phyloP scores from a whole-genome alignment of 2,888 invertebrate species.

The Drosophila anomalata region DNA sequence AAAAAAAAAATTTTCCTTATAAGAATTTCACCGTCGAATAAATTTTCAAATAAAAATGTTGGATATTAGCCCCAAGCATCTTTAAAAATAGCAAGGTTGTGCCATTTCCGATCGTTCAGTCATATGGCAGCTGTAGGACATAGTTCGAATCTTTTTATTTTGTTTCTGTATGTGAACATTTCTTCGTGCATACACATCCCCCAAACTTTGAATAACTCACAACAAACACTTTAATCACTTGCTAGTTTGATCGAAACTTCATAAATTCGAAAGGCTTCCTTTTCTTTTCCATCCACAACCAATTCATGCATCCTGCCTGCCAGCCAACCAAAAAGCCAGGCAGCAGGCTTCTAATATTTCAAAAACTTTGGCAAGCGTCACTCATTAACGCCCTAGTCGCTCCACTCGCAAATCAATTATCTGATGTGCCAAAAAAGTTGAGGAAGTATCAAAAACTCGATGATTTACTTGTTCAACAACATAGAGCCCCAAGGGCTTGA shows the following conservation, averaged over 20 bases:
- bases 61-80: too few relatives aligned
- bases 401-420: conserved; percentile 71
- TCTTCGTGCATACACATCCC: background rate
- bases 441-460: conserved; percentile 37
- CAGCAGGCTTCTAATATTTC: conserved; percentile 4
- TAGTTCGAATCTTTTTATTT: too few relatives aligned
- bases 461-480: conserved; percentile 32
- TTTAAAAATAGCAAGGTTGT: too few relatives aligned
- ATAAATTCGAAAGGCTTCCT: background rate
- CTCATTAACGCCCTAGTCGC: conserved; percentile 37
- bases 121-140: too few relatives aligned
- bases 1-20: too few relatives aligned
- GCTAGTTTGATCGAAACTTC: conserved; percentile 16
- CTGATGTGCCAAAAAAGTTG: conserved; percentile 58
- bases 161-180: background rate
- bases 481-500: background rate
- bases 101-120: too few relatives aligned
- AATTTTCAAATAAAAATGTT: too few relatives aligned
- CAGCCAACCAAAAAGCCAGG: background rate
- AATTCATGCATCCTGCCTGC: background rate
- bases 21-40: too few relatives aligned
- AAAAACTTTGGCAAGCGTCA: conserved; percentile 39
- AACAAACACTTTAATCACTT: background rate
- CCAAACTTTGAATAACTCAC: background rate
- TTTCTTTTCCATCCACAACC: background rate